Conservation (phyloP, 1,140 invertebrate genomes). For the Sweltsa coloradensis region DNA sequence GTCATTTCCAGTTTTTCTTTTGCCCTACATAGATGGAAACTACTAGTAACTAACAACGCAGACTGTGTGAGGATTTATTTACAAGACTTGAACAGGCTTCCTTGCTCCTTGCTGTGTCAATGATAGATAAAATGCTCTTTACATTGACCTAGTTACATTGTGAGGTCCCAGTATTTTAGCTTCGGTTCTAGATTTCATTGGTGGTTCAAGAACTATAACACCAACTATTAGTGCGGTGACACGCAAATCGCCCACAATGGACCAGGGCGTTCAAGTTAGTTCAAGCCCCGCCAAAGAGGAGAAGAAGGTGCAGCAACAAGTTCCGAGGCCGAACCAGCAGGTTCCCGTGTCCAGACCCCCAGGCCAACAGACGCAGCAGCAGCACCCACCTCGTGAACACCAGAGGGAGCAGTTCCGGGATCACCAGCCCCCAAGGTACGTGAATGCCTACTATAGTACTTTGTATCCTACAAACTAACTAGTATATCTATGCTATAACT, state of each 20-base stretch:
- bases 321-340: too few species aligned
- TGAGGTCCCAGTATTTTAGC: constrained; percentile 24
- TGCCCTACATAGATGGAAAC: too few species aligned
- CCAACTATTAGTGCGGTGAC: constrained; percentile 26
- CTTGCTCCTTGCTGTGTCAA: too few species aligned
- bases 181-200: constrained; percentile 63
- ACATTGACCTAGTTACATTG: too few species aligned
- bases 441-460: too few species aligned
- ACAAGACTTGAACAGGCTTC: too few species aligned
- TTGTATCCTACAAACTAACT: too few species aligned
- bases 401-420: constrained; percentile 29
- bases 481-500: too few species aligned
- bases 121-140: too few species aligned
- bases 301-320: constrained; percentile 9
- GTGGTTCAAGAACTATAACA: constrained; percentile 61
- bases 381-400: constrained; percentile 28
- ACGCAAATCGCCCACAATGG: constrained; percentile 67
- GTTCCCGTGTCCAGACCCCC: constrained; percentile 18
- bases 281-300: constrained; percentile 17
- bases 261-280: constrained; percentile 62
- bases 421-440: constrained; percentile 17
- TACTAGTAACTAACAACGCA: too few species aligned
- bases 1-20: too few species aligned
- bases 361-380: constrained; percentile 18
- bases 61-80: too few species aligned